Evolutionary conservation across 2,888 invertebrate species (phyloP), one percentile per base, ranked within the genome.

Genomic region (Dasypolia templi): DNA sequence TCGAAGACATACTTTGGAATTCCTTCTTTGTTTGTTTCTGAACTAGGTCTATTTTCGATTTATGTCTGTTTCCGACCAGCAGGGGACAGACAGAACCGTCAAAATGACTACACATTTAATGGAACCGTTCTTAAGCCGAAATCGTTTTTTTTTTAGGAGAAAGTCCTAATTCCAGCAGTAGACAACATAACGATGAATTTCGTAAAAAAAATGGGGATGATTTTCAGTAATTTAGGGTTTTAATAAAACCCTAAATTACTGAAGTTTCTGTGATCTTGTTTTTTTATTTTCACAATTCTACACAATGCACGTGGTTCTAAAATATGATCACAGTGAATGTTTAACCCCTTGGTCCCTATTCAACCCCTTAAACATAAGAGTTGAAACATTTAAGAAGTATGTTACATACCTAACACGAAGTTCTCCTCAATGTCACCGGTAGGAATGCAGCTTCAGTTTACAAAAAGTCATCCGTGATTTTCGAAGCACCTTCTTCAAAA

Each of bases 371-470:
- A 29, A 0, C 1, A 61, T 14, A 56, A 5, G 65, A 76, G 74
- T 17, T 70, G 66, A 59, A 77, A 72, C 14, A 58, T 58, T 29
- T 0, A 35, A 53, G 0, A 1, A 58, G 2, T 35, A 64, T 17
- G 35, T 71, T 67, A 78, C 75, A 56, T 77, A 85, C 85, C 75
- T 71, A 65, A 53, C 68, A 46, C 61, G 69, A 74, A 26, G 67
- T 44, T 64, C n/a, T 26, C 19, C 17, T 22, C 22, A 51, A 7
- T 53, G 76, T 76, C 71, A 63, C 51, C 56, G 26, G 72, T 65
- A 82, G 84, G 14, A 22, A 46, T 0, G 12, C 35, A 59, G 19
- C 61, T 29, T 65, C 19, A 19, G 9, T 32, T 19, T 0, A 53
- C 19, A 65, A 56, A 51, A 66, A 42, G 49, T 51, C 65, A 80